Percentiles rank a stretch among this genome's conserved stretches.
phyloP scores from a whole-genome alignment of 1,140 invertebrate genomes.

The Drosophila persimilis region DNA sequence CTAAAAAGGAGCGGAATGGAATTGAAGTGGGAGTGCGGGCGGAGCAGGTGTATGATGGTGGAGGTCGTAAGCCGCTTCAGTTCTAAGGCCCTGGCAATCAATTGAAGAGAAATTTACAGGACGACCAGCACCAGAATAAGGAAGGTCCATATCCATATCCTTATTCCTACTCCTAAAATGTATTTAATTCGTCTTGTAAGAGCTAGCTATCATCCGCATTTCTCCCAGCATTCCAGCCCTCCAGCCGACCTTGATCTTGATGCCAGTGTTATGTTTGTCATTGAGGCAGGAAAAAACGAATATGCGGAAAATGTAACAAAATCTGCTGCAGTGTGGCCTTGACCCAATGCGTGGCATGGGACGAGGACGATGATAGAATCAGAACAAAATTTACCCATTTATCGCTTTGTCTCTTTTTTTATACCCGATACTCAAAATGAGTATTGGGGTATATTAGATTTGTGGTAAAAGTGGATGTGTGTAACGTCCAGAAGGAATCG shows the following conservation, averaged over 20 bases:
- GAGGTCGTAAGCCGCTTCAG: too few species aligned
- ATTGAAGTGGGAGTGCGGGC: too few species aligned
- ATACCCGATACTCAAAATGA: too few species aligned
- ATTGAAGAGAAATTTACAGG: too few species aligned
- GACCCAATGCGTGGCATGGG: conserved; percentile 58
- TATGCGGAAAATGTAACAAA: conserved; percentile 5
- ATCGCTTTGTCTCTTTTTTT: conserved; percentile 20
- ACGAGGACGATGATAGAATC: background rate
- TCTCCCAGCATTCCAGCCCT: background rate
- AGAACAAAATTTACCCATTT: too few species aligned
- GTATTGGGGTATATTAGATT: too few species aligned
- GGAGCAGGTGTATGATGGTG: too few species aligned
- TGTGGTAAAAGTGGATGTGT: too few species aligned
- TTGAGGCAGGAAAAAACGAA: conserved; percentile 10
- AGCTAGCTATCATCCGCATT: conserved; percentile 27
- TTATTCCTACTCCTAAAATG: background rate
- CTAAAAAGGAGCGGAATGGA: background rate
- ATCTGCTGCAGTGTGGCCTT: conserved; percentile 52
- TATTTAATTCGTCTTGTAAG: conserved; percentile 32
- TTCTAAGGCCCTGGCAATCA: too few species aligned
- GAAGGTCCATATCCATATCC: background rate
- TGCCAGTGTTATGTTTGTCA: conserved; percentile 68
- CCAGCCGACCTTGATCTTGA: conserved; percentile 65
- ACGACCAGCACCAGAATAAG: too few species aligned
- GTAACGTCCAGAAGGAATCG: too few species aligned